phyloP scores from a whole-genome alignment of 2,113 vertebrate species.

The Corythaeola cristata region DNA sequence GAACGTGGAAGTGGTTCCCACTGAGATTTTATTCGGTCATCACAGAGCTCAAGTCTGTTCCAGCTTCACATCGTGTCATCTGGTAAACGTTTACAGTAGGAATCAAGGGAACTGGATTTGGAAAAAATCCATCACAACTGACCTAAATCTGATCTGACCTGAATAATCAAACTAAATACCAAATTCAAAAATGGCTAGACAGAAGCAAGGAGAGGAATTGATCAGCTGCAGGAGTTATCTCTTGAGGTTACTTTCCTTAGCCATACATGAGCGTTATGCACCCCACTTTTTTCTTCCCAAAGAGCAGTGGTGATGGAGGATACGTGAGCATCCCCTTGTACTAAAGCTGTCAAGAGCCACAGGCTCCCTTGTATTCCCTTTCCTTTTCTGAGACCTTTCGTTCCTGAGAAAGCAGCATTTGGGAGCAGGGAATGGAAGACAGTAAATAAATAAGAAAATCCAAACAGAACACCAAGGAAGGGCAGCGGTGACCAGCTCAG shows the following conservation, averaged over 20 bases:
- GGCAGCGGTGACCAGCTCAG: neutral
- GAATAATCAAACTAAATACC: conserved; percentile 47
- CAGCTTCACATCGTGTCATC: conserved; percentile 48
- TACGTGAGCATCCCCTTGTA: neutral
- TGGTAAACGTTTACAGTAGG: conserved; percentile 61
- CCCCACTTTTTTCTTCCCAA: neutral
- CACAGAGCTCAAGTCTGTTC: conserved; percentile 44
- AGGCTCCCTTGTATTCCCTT: neutral
- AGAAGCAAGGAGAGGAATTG: neutral
- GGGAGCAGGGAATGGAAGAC: neutral
- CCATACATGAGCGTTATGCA: neutral
- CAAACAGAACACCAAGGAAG: neutral
- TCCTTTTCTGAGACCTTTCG: neutral
- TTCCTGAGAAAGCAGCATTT: neutral
- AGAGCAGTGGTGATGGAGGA: neutral
- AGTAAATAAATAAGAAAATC: neutral
- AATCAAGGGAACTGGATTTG: conserved; percentile 51
- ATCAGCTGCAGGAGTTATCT: neutral
- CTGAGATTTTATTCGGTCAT: conserved; percentile 62
- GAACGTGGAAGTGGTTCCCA: conserved; percentile 58
- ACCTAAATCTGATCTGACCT: conserved; percentile 64
- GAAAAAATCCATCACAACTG: conserved; percentile 57
- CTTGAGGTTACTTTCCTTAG: neutral
- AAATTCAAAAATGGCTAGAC: conserved; percentile 38
- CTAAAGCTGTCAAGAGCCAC: neutral